Percentiles rank a stretch among this genome's conserved stretches.
Evolutionary conservation across 92 coral and sea anemone genomes (phyloP).

Genomic region (Isaurus tuberculatus): DNA sequence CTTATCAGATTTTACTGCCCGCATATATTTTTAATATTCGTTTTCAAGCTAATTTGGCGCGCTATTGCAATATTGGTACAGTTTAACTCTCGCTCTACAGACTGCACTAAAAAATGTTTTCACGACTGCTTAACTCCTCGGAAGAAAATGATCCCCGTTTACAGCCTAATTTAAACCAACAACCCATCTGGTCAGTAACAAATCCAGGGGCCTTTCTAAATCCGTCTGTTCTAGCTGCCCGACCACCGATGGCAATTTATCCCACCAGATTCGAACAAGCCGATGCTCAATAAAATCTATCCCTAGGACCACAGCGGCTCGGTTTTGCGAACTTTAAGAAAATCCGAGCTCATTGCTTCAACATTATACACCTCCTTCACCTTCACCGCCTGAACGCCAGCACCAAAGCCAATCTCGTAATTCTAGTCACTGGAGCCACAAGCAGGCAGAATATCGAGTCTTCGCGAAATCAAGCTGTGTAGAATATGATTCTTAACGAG

Average conservation of each 20-base stretch:
- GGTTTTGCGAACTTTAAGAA: background rate
- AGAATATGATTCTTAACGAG: background rate
- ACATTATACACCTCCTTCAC: slow-evolving; percentile 6
- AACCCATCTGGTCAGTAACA: background rate
- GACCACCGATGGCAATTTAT: slow-evolving; percentile 3
- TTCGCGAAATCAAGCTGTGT: background rate
- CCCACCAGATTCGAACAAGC: background rate
- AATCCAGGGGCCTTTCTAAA: background rate
- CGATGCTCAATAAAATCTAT: background rate
- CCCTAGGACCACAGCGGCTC: background rate
- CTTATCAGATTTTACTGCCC: background rate
- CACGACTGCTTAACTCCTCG: background rate
- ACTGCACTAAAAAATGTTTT: too few species aligned
- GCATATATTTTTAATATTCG: too few species aligned
- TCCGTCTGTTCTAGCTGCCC: background rate
- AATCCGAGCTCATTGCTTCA: background rate
- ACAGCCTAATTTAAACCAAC: background rate
- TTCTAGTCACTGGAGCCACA: slow-evolving; percentile 11
- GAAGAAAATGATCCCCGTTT: background rate
- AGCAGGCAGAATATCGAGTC: slow-evolving; percentile 29
- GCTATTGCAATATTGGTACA: too few species aligned
- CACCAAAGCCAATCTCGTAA: background rate
- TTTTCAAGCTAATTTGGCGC: too few species aligned
- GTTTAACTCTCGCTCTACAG: too few species aligned
- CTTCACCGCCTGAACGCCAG: background rate